A percentile compares a stretch with the other conserved stretches of the same genome.
phyloP scores from a whole-genome alignment of 2,888 invertebrate species.

The Sminthurinus aureus region DNA sequence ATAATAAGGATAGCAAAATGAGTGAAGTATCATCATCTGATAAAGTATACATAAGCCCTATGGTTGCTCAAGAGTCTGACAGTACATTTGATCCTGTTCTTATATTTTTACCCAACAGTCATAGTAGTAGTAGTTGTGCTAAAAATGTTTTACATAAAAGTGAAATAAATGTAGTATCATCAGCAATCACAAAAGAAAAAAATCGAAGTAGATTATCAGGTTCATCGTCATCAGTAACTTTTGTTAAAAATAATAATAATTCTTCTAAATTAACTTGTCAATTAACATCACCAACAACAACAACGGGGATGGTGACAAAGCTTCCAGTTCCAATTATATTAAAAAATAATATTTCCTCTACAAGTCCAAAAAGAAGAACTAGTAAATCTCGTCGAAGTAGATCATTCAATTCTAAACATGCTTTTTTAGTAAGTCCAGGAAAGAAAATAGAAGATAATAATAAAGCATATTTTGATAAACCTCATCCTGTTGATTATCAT shows the following conservation, averaged over 20 bases:
- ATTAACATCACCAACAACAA: neutral
- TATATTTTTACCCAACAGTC: neutral
- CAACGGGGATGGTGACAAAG: neutral
- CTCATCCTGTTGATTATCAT: conserved; percentile 16
- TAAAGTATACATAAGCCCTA: neutral
- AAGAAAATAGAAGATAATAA: neutral
- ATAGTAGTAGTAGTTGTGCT: neutral
- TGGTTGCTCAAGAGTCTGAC: neutral
- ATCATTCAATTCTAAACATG: neutral
- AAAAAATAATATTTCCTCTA: neutral
- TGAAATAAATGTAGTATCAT: neutral
- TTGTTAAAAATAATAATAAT: no score
- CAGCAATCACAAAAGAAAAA: neutral
- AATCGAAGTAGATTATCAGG: neutral
- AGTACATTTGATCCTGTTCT: neutral
- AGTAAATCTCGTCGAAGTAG: conserved; percentile 13
- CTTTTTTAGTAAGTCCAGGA: conserved; percentile 1
- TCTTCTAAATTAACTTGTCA: no score
- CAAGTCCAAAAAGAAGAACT: conserved; percentile 4
- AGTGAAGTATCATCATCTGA: neutral
- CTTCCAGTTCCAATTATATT: neutral
- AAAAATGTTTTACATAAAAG: neutral
- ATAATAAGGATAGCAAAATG: neutral
- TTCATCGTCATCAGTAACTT: no score
- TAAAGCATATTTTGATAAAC: neutral